Evolutionary conservation across 2,113 vertebrate genomes (phyloP), one percentile per base, ranked within the genome.

Genomic region (Merops nubicus): DNA sequence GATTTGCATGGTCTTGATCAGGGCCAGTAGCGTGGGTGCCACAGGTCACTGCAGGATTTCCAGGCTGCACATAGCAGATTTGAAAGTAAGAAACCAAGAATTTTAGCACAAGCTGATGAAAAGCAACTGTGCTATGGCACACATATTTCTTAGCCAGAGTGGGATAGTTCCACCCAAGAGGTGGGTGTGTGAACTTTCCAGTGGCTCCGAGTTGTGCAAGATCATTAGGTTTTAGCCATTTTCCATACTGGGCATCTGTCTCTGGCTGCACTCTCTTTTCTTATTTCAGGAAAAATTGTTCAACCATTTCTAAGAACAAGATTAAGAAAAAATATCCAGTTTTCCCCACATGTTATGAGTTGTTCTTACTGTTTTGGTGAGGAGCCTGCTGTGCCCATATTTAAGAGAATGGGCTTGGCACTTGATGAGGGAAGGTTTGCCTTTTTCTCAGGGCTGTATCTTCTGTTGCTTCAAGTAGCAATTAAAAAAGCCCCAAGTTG

Each of bases 371-470:
- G 45, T 65, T 96, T 45, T 76, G 91, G 40, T 96, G 74, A 80
- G 82, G 34, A 88, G 57, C 91, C 85, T 95, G 94, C 96, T 94
- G 93, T 91, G 93, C 82, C 85, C 47, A 0, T 54, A 43, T 76
- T 89, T 56, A 59, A 79, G 89, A 73, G 74, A 82, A 64, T 38
- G 26, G 12, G 19, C 70, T 90, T 91, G 92, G 87, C 45, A 4
- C 50, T 83, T 25, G 45, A 68, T 2, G 48, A 94, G 74, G 81
- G 56, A 60, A 6, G 3, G 22, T 88, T 88, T 7, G 5, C 54
- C 65, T 83, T 91, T 91, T 95, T 96, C 95, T 96, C 85, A 89
- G 78, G 62, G 62, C n/a, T 94, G n/a, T 65, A 57, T 89, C 81
- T 87, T 88, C 84, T 89, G 43, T 88, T 69, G 36, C 67, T 91